Percentiles rank a stretch among this genome's conserved stretches.
Conservation (phyloP, 2,797 vertebrate species). For the Sarcoramphus papa region DNA sequence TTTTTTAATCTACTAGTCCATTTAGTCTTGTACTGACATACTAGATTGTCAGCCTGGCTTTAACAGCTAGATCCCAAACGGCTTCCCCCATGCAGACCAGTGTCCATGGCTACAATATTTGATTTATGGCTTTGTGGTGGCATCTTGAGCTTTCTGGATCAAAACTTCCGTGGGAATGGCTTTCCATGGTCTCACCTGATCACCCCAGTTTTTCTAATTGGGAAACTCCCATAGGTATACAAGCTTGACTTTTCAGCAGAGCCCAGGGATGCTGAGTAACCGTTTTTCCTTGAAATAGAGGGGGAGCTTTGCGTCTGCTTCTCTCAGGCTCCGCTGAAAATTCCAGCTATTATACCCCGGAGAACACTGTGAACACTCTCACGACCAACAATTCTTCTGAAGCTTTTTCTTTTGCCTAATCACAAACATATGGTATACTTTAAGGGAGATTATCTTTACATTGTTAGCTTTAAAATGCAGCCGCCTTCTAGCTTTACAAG, state of each 20-base stretch:
- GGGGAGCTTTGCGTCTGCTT: background rate
- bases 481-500: background rate
- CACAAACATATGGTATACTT: slow-evolving; percentile 23
- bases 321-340: background rate
- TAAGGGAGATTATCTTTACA: slow-evolving; percentile 28
- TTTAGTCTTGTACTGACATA: background rate
- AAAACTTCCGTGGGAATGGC: background rate
- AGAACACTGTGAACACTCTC: background rate
- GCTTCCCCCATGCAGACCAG: background rate
- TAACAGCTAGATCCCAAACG: background rate
- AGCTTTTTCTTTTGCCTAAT: slow-evolving; percentile 11
- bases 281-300: background rate
- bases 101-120: background rate
- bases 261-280: background rate
- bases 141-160: background rate
- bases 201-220: background rate
- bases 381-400: background rate
- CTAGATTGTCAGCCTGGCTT: background rate
- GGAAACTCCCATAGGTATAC: background rate
- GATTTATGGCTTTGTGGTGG: background rate
- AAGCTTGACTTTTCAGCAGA: background rate
- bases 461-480: slow-evolving; percentile 2
- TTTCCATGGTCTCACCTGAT: background rate
- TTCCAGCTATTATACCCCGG: background rate
- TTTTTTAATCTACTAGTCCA: background rate